Percentiles rank a stretch among this genome's conserved stretches.
These are phyloP conservation scores for Geodia barretti DNA, from an alignment of 37 sponge, comb jelly and placozoan genomes.

Conservation along the genomic window DNA sequence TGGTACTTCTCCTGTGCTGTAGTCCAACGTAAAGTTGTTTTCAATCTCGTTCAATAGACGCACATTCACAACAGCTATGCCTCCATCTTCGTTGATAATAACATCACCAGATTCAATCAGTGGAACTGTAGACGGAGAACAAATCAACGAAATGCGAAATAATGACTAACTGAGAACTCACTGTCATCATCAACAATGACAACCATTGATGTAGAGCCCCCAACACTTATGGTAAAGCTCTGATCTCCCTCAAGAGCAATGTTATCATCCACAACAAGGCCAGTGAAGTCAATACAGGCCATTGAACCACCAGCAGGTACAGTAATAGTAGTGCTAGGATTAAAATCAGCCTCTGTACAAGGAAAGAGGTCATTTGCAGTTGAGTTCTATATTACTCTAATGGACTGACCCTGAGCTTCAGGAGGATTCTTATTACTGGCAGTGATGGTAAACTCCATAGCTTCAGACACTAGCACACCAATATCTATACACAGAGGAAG, in stretches of 20 bases:
- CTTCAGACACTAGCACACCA: slow-evolving; percentile 1
- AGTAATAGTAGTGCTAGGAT: neutral
- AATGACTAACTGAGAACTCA: neutral
- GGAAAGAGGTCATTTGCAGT: no score
- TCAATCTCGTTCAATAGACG: neutral
- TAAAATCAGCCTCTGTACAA: neutral
- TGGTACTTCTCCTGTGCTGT: neutral
- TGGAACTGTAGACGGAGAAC: no score
- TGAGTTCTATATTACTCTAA: no score
- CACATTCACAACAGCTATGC: neutral
- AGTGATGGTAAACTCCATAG: neutral
- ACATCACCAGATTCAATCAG: no score
- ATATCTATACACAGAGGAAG: slow-evolving; percentile 1
- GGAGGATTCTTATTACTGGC: neutral
- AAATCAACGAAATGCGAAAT: no score
- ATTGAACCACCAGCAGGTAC: no score
- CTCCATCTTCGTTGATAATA: neutral
- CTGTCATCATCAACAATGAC: slow-evolving; percentile 44
- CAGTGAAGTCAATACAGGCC: no score
- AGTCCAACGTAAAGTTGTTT: neutral
- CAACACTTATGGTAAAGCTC: slow-evolving; percentile 1
- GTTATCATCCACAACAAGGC: slow-evolving; percentile 10
- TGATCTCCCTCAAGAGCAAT: slow-evolving; percentile 10
- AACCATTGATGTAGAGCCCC: neutral
- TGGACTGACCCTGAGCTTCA: slow-evolving; percentile 7